phyloP scores from a whole-genome alignment of 1,140 invertebrate genomes.

The Orchesella cincta region DNA sequence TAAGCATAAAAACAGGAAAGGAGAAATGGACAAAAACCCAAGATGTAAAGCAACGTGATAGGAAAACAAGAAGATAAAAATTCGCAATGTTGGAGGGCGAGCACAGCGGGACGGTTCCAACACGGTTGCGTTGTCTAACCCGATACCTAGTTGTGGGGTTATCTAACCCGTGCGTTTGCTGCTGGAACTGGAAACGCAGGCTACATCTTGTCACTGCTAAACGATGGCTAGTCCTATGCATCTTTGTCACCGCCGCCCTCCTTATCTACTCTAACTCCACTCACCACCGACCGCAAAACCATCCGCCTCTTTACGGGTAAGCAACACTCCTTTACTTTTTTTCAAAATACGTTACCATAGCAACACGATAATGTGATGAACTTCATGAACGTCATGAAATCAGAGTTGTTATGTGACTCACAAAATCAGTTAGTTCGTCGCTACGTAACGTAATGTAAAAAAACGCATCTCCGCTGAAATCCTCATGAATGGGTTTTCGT shows the following conservation, averaged over 20 bases:
- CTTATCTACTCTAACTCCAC: slow-evolving; percentile 43
- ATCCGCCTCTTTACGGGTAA: slow-evolving; percentile 48
- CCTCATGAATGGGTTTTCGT: too few relatives aligned
- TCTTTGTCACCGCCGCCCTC: slow-evolving; percentile 33
- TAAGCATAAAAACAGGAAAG: too few relatives aligned
- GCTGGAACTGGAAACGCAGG: slow-evolving; percentile 32
- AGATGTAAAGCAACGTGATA: too few relatives aligned
- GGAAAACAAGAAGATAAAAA: too few relatives aligned
- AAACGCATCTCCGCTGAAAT: neutral
- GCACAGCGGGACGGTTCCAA: neutral
- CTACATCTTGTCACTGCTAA: slow-evolving; percentile 48
- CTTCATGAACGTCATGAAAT: neutral
- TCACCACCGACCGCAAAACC: slow-evolving; percentile 33
- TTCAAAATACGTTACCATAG: neutral
- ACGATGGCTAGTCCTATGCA: slow-evolving; percentile 44
- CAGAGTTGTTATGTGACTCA: neutral
- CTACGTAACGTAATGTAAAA: neutral
- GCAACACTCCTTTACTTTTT: slow-evolving; percentile 4
- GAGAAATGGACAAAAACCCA: too few relatives aligned
- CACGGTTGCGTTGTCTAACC: neutral
- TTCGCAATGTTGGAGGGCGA: too few relatives aligned
- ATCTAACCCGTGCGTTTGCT: neutral
- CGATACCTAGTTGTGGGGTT: neutral
- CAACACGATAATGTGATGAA: neutral
- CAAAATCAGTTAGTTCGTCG: neutral